These are phyloP conservation scores for Malacosoma neustria DNA, from an alignment of 2,888 invertebrate species.

Conservation along the genomic window DNA sequence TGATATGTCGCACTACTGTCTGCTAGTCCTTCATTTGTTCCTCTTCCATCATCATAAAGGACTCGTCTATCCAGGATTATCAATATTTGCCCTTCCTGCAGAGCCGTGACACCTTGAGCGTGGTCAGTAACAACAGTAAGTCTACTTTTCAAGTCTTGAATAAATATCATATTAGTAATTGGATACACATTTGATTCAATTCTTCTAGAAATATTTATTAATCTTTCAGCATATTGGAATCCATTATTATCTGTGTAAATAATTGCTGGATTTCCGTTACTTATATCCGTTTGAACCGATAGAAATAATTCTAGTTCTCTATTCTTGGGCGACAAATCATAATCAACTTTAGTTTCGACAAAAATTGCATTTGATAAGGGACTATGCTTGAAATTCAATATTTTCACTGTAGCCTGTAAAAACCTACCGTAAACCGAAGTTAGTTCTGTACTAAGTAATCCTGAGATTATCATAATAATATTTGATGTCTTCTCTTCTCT, in stretches of 20 bases:
- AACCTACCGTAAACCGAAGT: slow-evolving; percentile 86
- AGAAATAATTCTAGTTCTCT: slow-evolving; percentile 93
- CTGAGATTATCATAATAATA: slow-evolving; percentile 85
- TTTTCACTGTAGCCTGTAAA: slow-evolving; percentile 83
- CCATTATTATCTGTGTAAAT: slow-evolving; percentile 94
- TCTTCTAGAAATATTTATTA: slow-evolving; percentile 84
- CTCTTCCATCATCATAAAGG: slow-evolving; percentile 93
- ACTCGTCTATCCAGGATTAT: slow-evolving; percentile 95
- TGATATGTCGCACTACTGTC: slow-evolving; percentile 85
- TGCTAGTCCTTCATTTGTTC: slow-evolving; percentile 93
- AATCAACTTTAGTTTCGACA: slow-evolving; percentile 87
- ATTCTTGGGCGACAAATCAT: slow-evolving; percentile 88
- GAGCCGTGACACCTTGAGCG: slow-evolving; percentile 92
- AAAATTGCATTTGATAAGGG: slow-evolving; percentile 82
- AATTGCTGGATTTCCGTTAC: slow-evolving; percentile 84
- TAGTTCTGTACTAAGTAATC: slow-evolving; percentile 87
- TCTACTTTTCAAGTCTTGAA: slow-evolving; percentile 82
- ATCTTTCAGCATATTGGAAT: slow-evolving; percentile 87
- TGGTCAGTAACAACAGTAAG: slow-evolving; percentile 89
- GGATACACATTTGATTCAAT: slow-evolving; percentile 97
- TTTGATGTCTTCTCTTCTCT: slow-evolving; percentile 71
- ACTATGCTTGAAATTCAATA: slow-evolving; percentile 81
- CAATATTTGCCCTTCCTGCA: slow-evolving; percentile 91
- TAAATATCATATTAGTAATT: slow-evolving; percentile 89
- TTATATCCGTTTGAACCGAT: slow-evolving; percentile 88